Evolutionary conservation across 2,797 vertebrate genomes (phyloP).

Genomic region (Enteromius radiatus): DNA sequence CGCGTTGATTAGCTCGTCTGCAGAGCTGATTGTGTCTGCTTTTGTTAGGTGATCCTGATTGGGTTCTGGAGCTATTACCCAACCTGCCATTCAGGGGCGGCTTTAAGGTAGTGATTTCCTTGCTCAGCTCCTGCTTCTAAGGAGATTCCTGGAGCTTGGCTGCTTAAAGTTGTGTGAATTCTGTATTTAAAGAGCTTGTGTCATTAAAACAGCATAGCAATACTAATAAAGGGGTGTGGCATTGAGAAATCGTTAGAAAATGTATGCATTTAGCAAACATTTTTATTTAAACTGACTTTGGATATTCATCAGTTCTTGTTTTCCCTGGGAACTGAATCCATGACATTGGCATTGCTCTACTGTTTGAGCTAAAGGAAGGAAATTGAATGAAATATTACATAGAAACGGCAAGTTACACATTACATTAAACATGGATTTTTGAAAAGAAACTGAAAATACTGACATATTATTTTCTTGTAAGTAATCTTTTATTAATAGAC

Average conservation of each 20-base stretch:
- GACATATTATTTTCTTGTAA: neutral
- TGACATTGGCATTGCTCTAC: neutral
- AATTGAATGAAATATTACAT: neutral
- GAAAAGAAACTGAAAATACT: neutral
- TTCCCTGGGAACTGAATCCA: neutral
- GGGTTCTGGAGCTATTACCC: constrained; percentile 32
- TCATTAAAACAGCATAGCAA: neutral
- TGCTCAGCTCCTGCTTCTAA: constrained; percentile 18
- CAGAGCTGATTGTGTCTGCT: constrained; percentile 53
- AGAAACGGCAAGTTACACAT: neutral
- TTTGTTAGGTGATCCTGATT: constrained; percentile 61
- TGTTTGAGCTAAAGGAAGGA: neutral
- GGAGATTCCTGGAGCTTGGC: neutral
- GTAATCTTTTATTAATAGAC: neutral
- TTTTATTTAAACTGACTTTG: neutral
- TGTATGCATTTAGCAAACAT: neutral
- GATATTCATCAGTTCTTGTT: neutral
- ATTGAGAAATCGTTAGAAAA: neutral
- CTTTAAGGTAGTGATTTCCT: constrained; percentile 38
- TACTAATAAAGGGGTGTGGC: neutral
- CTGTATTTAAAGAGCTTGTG: neutral
- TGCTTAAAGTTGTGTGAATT: neutral
- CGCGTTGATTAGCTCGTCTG: constrained; percentile 54
- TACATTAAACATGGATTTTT: neutral
- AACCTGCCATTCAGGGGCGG: constrained; percentile 34